Base-by-base conservation (phyloP, 2,113 vertebrate species). In the Planiliza haematocheilus region DNA sequence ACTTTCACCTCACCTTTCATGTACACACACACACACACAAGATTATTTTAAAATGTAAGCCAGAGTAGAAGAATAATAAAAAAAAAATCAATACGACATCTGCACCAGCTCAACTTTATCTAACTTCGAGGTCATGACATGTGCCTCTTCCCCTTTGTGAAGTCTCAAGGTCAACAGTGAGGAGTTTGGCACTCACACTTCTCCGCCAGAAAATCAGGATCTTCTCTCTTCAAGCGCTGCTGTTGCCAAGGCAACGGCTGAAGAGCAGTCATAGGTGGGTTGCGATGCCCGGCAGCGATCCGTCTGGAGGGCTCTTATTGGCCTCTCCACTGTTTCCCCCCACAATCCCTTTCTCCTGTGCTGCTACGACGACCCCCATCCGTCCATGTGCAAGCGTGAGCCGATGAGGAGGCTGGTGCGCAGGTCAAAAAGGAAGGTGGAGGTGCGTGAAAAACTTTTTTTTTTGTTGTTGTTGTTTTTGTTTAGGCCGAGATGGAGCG, bases 181-280 rank as follows among this genome's bases (percentile, higher is more conserved):
- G 9, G 62, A 81, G 55, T 76, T 79, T 50, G 30, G 36, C 70
- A 50, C 71, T 14, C 59, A 46, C 75, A 55, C 55, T 58, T 56
- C 58, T 72, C 70, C 73, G 75, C 41, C 7, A 68, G 34, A 80
- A 85, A 88, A 76, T 69, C 60, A 56, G 59, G 17, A 79, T 83
- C 46, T n/a, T 76, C 77, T 85, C 77, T 74, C 37, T 79, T 86
- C 76, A 88, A 90, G 81, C 79, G 24, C 84, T 78, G 83, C 81
- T 86, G 91, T 92, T 91, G 85, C 90, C 81, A 88, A 42, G 68
- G 90, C 73, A 86, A 92, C 88, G 88, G 81, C 72, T 84, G 70
- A 61, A 77, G 83, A 86, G 76, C 84, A 87, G 82, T 82, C 81
- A 75, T 84, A 79, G 89, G 88, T 86, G 84, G 87, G 90, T 73